Evolutionary conservation across 2,888 invertebrate genomes (phyloP), one percentile per base, ranked within the genome.

Genomic region (Ernsta delagoae): DNA sequence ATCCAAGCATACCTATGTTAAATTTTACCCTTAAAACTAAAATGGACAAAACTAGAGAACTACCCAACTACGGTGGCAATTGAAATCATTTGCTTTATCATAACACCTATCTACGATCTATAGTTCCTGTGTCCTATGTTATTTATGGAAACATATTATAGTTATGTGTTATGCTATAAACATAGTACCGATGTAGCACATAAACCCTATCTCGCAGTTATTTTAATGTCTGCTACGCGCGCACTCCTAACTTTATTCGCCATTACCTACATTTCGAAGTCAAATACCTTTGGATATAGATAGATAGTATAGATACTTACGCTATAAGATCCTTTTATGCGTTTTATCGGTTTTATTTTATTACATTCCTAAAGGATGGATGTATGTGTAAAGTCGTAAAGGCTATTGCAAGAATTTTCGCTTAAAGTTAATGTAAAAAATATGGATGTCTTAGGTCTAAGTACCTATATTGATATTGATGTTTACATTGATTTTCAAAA

Each of bases 261-360:
- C 36, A 50, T 61, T 36, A 61, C 48, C 48, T 12, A 61, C 36
- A 50, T 61, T 50, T 61, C 48, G 50, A 36, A 36, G 36, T 61
- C 61, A 31, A 56, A 56, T 56, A 34, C 34, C 31, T 54, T 3
- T 24, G 24, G 24, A 24, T 24, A 24, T 24, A 24, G 24, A 24
- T 24, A 24, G 24, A 24, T 24, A 3, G 24, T 24, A 24, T 24
- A 24, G 50, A 50, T 45, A 60, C 31, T n/a, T n/a, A n/a, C n/a
- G 31, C 60, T 60, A 43, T n/a, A 34, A 60, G 43, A 56, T 5
- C 31, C 56, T 34, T 54, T 54, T 56, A 56, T 56, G 36, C 36
- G 6, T 56, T 56, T 36, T 56, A 56, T 56, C 34, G 56, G 0
- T 12, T 48, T 48, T 50, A 50, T 50, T 50, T 50, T 50, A 50